Base-by-base conservation (phyloP, 2,888 invertebrate genomes). In the Celastrina argiolus region DNA sequence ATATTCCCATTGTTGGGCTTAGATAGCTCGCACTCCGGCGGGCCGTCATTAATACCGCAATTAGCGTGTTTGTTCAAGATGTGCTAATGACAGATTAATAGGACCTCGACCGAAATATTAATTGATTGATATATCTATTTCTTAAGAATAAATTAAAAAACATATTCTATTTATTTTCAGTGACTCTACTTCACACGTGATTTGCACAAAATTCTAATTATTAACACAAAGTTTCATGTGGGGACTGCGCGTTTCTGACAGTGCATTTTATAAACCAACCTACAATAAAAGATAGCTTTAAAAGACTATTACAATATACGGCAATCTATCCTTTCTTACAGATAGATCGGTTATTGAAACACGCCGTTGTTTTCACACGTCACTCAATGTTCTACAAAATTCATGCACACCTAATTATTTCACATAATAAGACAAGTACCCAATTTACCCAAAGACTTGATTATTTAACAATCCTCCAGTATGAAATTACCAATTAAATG, bases 1-100 rank as follows among this genome's bases (percentile, higher is more conserved):
- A 79, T 72, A 72, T 72, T 70, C 64, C 69, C 64, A 69, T 67
- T 68, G 67, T 70, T 63, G 18, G 61, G 18, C 59, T 59, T 59
- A 59, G 56, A 56, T 51, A 51, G 18, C 2, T 14, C 4, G 59
- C 22, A 26, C 12, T 22, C 51, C 51, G 51, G 18, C 51, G 12
- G 8, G 36, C 36, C 36, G 36, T 12, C 36, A 36, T 51, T 51
- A 22, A 26, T 26, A 51, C 51, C 22, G 51, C 22, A 26, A 51
- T 51, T 51, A 26, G 22, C 22, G 51, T 51, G 51, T 26, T 51
- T 51, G 51, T 51, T 51, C 22, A 26, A 51, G 51, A 51, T 51
- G 22, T 31, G 18, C 28, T 31, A 26, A 64, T 64, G 64, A 36
- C 61, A 61, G 61, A 61, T 51, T 51, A 51, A 51, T 26, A 51